Evolutionary conservation across 2,888 invertebrate species (phyloP).

Genomic region (Perizoma flavofasciatum): DNA sequence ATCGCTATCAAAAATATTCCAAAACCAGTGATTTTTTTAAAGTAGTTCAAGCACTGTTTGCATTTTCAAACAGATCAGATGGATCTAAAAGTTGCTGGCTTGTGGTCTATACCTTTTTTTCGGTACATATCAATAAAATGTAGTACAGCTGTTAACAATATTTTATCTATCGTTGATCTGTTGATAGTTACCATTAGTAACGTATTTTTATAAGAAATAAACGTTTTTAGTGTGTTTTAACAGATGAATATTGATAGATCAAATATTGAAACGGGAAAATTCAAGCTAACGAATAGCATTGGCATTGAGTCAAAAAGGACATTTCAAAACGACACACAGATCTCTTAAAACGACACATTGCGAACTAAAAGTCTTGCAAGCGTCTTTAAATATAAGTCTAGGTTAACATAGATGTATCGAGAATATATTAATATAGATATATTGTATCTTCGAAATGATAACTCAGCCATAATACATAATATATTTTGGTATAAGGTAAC

Average conservation of each 20-base stretch:
- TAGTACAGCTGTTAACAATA: constrained; percentile 5
- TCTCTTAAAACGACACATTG: constrained; percentile 77
- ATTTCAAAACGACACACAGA: constrained; percentile 57
- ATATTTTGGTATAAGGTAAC: constrained; percentile 80
- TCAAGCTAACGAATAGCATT: background rate
- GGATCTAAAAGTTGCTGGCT: background rate
- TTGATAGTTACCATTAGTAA: no score
- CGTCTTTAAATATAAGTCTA: constrained; percentile 72
- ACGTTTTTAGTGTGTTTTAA: background rate
- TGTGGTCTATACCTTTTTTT: constrained; percentile 13
- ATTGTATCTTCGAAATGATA: constrained; percentile 77
- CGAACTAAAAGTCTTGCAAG: constrained; percentile 77
- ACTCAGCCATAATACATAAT: constrained; percentile 79
- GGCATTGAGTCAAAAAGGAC: constrained; percentile 55
- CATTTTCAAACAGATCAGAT: no score
- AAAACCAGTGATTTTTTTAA: background rate
- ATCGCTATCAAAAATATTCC: constrained; percentile 2
- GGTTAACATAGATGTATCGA: constrained; percentile 71
- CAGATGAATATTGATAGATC: no score
- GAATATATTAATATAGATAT: constrained; percentile 72
- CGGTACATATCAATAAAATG: constrained; percentile 45
- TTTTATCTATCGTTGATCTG: background rate
- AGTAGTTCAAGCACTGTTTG: background rate
- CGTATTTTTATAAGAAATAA: background rate
- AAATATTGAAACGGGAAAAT: no score